These are phyloP conservation scores for Diarsia rubi DNA, from an alignment of 2,888 invertebrate species.

Conservation along the genomic window DNA sequence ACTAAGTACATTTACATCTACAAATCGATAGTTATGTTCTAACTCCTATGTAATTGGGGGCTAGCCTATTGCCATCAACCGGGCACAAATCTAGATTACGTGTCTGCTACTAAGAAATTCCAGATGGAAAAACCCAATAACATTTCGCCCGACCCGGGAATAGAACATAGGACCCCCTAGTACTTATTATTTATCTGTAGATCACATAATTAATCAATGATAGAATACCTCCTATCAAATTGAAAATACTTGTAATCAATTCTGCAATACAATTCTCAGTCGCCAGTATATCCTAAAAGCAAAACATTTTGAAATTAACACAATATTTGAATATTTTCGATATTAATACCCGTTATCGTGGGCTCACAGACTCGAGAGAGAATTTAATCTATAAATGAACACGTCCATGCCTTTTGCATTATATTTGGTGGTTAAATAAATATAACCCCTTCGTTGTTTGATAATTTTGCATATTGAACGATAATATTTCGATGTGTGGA, in stretches of 20 bases:
- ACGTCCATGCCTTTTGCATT: conserved; percentile 69
- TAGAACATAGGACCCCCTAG: background rate
- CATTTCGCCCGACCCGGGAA: too few species aligned
- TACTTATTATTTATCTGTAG: background rate
- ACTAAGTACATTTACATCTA: too few species aligned
- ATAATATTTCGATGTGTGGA: conserved; percentile 20
- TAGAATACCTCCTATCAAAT: background rate
- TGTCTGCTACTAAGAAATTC: too few species aligned
- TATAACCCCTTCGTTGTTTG: conserved; percentile 39
- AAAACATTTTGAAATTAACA: conserved; percentile 72
- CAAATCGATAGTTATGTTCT: too few species aligned
- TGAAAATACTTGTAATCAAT: conserved; percentile 15
- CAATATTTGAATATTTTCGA: conserved; percentile 73
- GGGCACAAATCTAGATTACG: too few species aligned
- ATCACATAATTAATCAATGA: background rate
- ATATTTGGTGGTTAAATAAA: conserved; percentile 68
- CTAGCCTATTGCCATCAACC: too few species aligned
- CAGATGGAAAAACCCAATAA: too few species aligned
- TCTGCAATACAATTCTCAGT: conserved; percentile 34
- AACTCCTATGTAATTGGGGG: too few species aligned
- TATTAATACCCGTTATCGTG: conserved; percentile 80
- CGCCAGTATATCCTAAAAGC: conserved; percentile 33
- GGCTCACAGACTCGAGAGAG: conserved; percentile 72
- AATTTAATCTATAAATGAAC: conserved; percentile 78
- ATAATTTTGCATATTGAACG: conserved; percentile 37